Percentiles rank a stretch among this genome's conserved stretches.
Evolutionary conservation across 2,888 invertebrate species (phyloP).

Genomic region (Crioceris asparagi): DNA sequence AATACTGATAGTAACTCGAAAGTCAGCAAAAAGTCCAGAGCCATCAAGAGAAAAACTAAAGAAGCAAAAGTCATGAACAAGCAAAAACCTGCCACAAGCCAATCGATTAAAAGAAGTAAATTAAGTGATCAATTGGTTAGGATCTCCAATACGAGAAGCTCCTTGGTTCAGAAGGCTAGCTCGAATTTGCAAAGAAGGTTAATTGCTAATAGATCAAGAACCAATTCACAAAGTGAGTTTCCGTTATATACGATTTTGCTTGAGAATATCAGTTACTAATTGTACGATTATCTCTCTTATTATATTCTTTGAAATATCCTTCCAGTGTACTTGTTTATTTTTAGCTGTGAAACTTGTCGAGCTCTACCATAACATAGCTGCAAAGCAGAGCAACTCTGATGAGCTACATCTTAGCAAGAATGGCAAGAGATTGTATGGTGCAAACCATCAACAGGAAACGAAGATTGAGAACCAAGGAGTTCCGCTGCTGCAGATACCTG

Average conservation of each 20-base stretch:
- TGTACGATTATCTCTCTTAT: no score
- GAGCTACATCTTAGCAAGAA: slow-evolving; percentile 22
- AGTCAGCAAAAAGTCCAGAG: slow-evolving; percentile 10
- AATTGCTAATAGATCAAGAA: neutral
- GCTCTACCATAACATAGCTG: slow-evolving; percentile 35
- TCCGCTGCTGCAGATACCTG: slow-evolving; percentile 17
- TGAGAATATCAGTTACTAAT: no score
- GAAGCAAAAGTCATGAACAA: slow-evolving; percentile 8
- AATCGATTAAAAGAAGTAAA: slow-evolving; percentile 5
- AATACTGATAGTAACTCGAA: no score
- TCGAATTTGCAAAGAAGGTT: slow-evolving; percentile 1
- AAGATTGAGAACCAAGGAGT: slow-evolving; percentile 8
- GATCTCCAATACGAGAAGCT: no score
- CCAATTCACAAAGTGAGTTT: neutral
- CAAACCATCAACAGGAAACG: slow-evolving; percentile 1
- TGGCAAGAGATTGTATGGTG: neutral
- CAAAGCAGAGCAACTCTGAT: slow-evolving; percentile 32
- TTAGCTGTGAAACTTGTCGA: slow-evolving; percentile 32
- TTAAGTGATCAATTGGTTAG: no score
- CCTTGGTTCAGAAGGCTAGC: neutral
- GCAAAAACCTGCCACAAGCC: slow-evolving; percentile 5
- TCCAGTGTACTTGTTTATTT: no score
- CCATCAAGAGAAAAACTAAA: slow-evolving; percentile 8
- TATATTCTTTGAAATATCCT: no score
- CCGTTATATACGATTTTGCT: neutral